Conservation (phyloP, 2,888 invertebrate genomes). For the Microdon myrmicae region DNA sequence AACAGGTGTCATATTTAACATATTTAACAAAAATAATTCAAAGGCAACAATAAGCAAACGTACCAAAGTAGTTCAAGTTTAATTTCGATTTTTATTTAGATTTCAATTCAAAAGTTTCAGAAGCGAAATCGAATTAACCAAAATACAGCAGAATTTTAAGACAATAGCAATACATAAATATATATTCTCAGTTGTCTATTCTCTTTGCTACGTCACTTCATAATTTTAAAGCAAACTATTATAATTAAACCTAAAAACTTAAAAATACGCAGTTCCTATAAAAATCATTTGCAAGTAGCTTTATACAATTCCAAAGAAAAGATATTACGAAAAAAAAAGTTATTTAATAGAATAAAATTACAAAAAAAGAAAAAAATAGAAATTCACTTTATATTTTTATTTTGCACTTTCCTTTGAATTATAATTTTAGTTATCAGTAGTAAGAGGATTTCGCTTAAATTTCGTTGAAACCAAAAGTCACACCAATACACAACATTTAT, state of each 20-base stretch:
- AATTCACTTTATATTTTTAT: neutral
- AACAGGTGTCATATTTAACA: constrained; percentile 48
- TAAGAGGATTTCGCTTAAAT: constrained; percentile 2
- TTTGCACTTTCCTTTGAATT: neutral
- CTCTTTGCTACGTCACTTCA: constrained; percentile 20
- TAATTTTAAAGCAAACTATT: constrained; percentile 32
- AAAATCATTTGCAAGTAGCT: constrained; percentile 44
- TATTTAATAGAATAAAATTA: too few species aligned
- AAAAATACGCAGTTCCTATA: constrained; percentile 49
- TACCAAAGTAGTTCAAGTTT: constrained; percentile 40
- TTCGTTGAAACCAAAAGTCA: neutral
- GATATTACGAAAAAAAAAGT: too few species aligned
- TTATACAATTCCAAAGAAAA: constrained; percentile 30
- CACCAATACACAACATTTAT: neutral
- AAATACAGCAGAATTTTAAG: constrained; percentile 28
- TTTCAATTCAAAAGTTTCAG: constrained; percentile 1
- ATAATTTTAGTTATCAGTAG: constrained; percentile 15
- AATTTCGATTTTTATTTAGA: constrained; percentile 5
- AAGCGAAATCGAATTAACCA: constrained; percentile 8
- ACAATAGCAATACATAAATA: constrained; percentile 27
- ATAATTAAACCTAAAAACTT: constrained; percentile 41
- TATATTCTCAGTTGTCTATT: constrained; percentile 3
- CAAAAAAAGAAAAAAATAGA: constrained; percentile 8
- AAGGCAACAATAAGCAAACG: constrained; percentile 41
- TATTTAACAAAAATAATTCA: constrained; percentile 35